These are phyloP conservation scores for Mesorhabditis spiculigera DNA, from an alignment of 2,888 invertebrate species.

Conservation along the genomic window DNA sequence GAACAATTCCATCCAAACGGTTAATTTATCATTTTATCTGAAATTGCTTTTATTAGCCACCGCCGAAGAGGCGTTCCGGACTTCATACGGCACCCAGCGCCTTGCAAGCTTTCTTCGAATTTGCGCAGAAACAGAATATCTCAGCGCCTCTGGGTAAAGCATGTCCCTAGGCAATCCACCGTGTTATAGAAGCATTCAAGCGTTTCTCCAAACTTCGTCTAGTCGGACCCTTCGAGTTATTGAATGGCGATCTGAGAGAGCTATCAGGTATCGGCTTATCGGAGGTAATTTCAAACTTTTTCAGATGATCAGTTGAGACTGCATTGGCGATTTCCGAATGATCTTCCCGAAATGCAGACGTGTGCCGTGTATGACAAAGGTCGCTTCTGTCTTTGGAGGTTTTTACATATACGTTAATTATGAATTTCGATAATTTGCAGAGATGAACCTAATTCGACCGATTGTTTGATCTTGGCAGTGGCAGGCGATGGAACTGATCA, in stretches of 20 bases:
- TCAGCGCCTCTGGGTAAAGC: no score
- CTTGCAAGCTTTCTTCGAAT: no score
- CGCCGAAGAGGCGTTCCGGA: no score
- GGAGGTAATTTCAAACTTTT: constrained; percentile 1
- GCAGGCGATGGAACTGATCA: neutral
- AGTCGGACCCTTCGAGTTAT: constrained; percentile 78
- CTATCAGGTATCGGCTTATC: constrained; percentile 8
- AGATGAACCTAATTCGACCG: neutral
- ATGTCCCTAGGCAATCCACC: neutral
- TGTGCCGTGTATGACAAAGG: constrained; percentile 49
- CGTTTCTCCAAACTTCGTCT: constrained; percentile 15
- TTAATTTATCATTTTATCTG: no score
- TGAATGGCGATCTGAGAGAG: constrained; percentile 62
- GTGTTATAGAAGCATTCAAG: constrained; percentile 22
- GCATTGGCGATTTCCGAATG: constrained; percentile 75
- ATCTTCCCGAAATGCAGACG: constrained; percentile 86
- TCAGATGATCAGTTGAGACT: constrained; percentile 13
- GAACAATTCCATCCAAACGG: no score
- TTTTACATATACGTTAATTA: neutral
- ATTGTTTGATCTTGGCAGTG: neutral
- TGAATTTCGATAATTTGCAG: neutral
- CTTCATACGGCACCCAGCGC: no score
- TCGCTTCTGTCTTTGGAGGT: constrained; percentile 44
- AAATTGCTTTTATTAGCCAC: no score
- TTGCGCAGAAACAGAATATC: no score